Base-by-base conservation (phyloP, 2,797 vertebrate species). In the Phrynocephalus forsythii region DNA sequence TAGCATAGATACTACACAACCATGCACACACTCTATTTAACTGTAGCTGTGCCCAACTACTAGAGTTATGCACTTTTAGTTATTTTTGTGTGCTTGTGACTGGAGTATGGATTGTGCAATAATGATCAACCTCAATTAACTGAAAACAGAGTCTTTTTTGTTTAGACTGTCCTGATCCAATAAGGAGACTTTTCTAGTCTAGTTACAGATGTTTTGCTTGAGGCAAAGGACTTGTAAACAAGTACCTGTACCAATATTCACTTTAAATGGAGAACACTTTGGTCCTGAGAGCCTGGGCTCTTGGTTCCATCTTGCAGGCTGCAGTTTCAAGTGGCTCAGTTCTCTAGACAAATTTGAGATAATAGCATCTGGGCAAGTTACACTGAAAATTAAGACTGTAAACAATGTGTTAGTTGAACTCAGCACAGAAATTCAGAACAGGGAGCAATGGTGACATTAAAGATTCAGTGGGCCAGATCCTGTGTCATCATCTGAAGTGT, bases 31-130 rank as follows among this genome's bases (percentile, higher is more conserved):
- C 4, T 38, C 38, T 24, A 44, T 63, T 28, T 56, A 60, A n/a
- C 52, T n/a, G 10, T 7, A 20, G 24, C 6, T 30, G n/a, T n/a
- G 26, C 10, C n/a, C 15, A 86, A 2, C 9, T 44, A 44, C 5
- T 38, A 63, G 1, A 38, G 56, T 5, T 63, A 15, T 15, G 22
- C 48, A 60, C 6, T 86, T 81, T 73, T 44, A 84, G 33, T 63
- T 63, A 30, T 44, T 82, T 26, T 38, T 63, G 60, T 81, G 78
- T 81, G 76, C 50, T 69, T 68, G n/a, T 68, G 63, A 85, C 48
- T 33, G 48, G 7, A 69, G 13, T 69, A 68, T 30, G 26, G 20
- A 68, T 50, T 78, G 60, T 67, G 20, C 30, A 30, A 69, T 13
- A 85, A 52, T 26, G 0, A 79, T 69, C 20, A 50, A 22, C 69